Base-by-base conservation (phyloP, 2,113 vertebrate genomes). In the Glaucomys volans region DNA sequence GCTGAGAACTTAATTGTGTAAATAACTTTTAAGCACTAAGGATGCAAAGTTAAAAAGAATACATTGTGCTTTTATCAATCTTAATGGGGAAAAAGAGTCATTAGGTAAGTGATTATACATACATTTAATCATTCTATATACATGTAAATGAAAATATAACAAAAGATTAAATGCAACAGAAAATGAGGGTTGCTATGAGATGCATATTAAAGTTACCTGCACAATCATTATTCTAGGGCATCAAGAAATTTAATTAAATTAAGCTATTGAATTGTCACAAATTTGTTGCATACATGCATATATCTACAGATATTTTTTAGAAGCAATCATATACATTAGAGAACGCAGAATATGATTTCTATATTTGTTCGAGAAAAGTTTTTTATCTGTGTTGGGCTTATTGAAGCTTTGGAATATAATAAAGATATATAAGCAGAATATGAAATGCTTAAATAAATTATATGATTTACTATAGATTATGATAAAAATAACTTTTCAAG, bases 371-470 rank as follows among this genome's bases (percentile, higher is more conserved):
- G 89, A 82, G 82, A 62, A 8, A 71, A 18, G 26, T 67, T 42
- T 17, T 17, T 22, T 22, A 40, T n/a, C 20, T 66, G 40, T 40
- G 8, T 52, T 81, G 5, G 59, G 24, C 2, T 91, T 22, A 74
- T 37, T 89, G 6, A 90, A 66, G 74, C 5, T 90, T 87, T 88
- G 20, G 3, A 93, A 44, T 90, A 44, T 92, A 37, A 94, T 81
- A 81, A 40, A 82, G 6, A 47, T 54, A 76, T 20, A 72, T 89
- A 72, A 32, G 30, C n/a, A 95, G 47, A 87, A 62, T 37, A 30
- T 44, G 18, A 86, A 69, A 42, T 74, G 28, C 22, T 91, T 22
- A 76, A 5, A 77, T 35, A 79, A 95, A 85, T 8, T 47, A 59
- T 2, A 88, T 37, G 14, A 64, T 79, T 74, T 93, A 50, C 35